Percentiles rank a stretch among this genome's conserved stretches.
Evolutionary conservation across 2,113 vertebrate species (phyloP).

Genomic region (Strigops habroptila): DNA sequence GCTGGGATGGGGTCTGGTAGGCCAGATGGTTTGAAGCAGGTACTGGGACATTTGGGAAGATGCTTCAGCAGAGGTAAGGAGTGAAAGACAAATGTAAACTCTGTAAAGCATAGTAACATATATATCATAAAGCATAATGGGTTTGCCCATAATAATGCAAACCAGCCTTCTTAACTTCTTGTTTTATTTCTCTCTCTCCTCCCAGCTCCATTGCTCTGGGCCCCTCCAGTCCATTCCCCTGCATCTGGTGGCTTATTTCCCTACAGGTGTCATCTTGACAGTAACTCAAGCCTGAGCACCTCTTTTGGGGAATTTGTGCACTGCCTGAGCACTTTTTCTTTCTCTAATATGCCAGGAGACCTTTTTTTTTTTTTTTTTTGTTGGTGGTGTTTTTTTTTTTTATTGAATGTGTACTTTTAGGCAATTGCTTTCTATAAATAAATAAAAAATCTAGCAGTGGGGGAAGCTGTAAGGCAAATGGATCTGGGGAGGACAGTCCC

Average conservation of each 20-base stretch:
- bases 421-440: not conserved
- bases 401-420: not conserved
- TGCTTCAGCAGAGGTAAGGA: not conserved
- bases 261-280: constrained; percentile 6
- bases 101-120: not conserved
- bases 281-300: not conserved
- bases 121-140: not conserved
- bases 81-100: not conserved
- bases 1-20: not conserved
- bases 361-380: not conserved
- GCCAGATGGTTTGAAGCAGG: not conserved
- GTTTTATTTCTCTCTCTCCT: not conserved
- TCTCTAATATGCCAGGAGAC: not conserved
- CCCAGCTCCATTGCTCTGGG: not conserved
- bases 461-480: not conserved
- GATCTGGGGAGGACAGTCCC: not conserved
- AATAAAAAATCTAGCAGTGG: not conserved
- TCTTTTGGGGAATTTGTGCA: not conserved
- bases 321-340: not conserved
- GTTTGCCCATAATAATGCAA: not conserved
- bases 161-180: not conserved
- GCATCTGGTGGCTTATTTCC: constrained; percentile 24
- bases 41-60: not conserved
- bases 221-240: not conserved
- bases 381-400: not conserved